Percentiles rank a stretch among this genome's conserved stretches.
phyloP scores from a whole-genome alignment of 2,888 invertebrate species.

The Caradrina kadenii region DNA sequence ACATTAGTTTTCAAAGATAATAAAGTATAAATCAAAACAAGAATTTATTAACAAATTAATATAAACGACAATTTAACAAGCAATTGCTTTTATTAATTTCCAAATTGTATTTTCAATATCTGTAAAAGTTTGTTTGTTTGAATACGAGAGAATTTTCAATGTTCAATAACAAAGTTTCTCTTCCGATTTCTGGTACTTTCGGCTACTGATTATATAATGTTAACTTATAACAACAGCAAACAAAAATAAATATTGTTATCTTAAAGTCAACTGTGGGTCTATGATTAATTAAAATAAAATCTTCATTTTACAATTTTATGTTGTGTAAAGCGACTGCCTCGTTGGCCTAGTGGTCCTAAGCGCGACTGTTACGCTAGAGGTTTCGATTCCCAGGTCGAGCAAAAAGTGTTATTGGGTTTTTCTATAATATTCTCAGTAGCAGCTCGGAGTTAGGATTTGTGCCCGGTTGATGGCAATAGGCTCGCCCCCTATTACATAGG shows the following conservation, averaged over 20 bases:
- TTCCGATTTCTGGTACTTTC: conserved; percentile 20
- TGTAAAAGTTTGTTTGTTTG: conserved; percentile 55
- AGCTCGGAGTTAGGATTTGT: too few species aligned
- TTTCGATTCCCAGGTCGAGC: too few species aligned
- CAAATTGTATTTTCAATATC: conserved; percentile 61
- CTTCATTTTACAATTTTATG: too few species aligned
- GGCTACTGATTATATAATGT: conserved; percentile 42
- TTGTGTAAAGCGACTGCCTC: too few species aligned
- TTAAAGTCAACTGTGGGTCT: conserved; percentile 31
- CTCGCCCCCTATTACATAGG: too few species aligned
- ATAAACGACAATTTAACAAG: conserved; percentile 53
- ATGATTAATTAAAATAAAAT: conserved; percentile 32
- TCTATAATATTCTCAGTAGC: too few species aligned
- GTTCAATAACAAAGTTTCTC: conserved; percentile 52
- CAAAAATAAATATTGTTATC: conserved; percentile 50
- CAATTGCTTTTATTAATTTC: conserved; percentile 58
- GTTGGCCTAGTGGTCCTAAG: too few species aligned
- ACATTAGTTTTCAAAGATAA: conserved; percentile 14
- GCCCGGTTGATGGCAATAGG: too few species aligned
- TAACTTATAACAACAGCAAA: conserved; percentile 45
- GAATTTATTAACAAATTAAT: conserved; percentile 38
- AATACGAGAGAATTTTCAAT: conserved; percentile 49
- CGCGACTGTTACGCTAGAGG: too few species aligned
- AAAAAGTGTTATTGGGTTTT: too few species aligned
- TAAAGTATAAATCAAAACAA: conserved; percentile 30